These are phyloP conservation scores for Neopelma chrysocephalum DNA, from an alignment of 2,797 vertebrate species.

Conservation along the genomic window DNA sequence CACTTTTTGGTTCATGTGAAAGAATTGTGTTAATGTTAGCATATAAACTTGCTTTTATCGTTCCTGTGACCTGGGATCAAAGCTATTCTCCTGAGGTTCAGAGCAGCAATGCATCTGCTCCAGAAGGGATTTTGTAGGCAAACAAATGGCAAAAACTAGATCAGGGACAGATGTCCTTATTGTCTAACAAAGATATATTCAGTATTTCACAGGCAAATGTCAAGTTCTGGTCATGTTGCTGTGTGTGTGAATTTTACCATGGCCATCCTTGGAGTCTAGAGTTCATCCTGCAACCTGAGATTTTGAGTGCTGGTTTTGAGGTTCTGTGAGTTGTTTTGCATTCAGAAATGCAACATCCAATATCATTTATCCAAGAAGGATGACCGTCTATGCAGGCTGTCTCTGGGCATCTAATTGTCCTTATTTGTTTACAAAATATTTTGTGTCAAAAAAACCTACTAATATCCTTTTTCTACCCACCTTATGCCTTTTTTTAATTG, in stretches of 20 bases:
- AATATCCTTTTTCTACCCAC: background rate
- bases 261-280: background rate
- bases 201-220: background rate
- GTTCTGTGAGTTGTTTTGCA: background rate
- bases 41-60: background rate
- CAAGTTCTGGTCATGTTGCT: background rate
- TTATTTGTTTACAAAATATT: background rate
- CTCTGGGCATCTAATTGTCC: background rate
- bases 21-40: background rate
- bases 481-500: background rate
- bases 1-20: constrained; percentile 34
- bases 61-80: constrained; percentile 11
- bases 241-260: background rate
- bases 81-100: background rate
- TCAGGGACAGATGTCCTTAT: background rate
- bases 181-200: background rate
- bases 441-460: background rate
- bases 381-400: accelerated
- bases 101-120: background rate
- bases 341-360: background rate
- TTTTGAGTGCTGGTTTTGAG: background rate
- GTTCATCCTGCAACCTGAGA: background rate
- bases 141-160: background rate
- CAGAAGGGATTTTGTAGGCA: constrained; percentile 4
- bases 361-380: background rate